phyloP scores from a whole-genome alignment of 2,888 invertebrate genomes.

The Platypus cylindrus region DNA sequence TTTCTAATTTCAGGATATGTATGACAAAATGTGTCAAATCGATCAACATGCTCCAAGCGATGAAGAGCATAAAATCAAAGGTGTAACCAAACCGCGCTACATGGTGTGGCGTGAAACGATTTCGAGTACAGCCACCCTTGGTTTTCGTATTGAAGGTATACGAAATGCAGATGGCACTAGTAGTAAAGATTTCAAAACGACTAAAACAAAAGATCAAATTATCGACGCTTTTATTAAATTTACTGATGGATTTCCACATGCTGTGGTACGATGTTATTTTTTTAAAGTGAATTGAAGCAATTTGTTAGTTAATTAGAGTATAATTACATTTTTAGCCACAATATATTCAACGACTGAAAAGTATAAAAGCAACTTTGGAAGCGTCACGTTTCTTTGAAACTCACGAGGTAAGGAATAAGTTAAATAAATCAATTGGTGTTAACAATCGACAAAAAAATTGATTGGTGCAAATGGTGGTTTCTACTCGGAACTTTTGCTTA shows the following conservation, averaged over 20 bases:
- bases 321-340: slow-evolving; percentile 48
- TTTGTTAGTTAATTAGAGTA: neutral
- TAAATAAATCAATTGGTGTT: no score
- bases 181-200: slow-evolving; percentile 91
- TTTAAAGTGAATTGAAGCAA: no score
- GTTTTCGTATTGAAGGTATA: slow-evolving; percentile 93
- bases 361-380: slow-evolving; percentile 69
- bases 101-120: slow-evolving; percentile 96
- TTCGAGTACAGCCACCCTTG: slow-evolving; percentile 90
- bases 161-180: slow-evolving; percentile 81
- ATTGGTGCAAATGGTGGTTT: no score
- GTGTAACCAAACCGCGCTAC: slow-evolving; percentile 88
- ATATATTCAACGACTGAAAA: slow-evolving; percentile 74
- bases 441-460: no score
- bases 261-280: slow-evolving; percentile 49
- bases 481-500: no score
- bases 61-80: slow-evolving; percentile 80
- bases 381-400: slow-evolving; percentile 80
- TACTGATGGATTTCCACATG: slow-evolving; percentile 63
- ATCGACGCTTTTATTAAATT: slow-evolving; percentile 70
- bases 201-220: slow-evolving; percentile 73
- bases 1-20: slow-evolving; percentile 80
- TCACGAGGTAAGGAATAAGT: slow-evolving; percentile 74
- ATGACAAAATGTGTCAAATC: slow-evolving; percentile 93
- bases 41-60: slow-evolving; percentile 79